Percentiles rank a stretch among this genome's conserved stretches.
phyloP scores from a whole-genome alignment of 2,797 vertebrate species.

The Tapera naevia region DNA sequence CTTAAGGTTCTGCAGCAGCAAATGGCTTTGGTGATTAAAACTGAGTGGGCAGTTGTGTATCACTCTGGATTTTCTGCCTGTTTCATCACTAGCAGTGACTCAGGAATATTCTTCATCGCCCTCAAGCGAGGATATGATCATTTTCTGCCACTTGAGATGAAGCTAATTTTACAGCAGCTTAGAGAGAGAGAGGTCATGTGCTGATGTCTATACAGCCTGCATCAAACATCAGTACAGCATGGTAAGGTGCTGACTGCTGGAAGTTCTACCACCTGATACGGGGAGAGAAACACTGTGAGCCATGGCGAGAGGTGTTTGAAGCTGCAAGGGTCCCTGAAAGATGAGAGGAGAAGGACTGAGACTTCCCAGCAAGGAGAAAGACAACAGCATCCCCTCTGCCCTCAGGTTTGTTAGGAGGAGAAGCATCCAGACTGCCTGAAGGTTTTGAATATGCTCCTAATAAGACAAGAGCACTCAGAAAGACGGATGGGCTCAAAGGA shows the following conservation, averaged over 20 bases:
- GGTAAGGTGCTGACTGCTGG: background rate
- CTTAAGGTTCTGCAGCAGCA: slow-evolving; percentile 54
- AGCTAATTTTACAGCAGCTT: slow-evolving; percentile 66
- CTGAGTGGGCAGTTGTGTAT: slow-evolving; percentile 64
- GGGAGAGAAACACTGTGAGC: background rate
- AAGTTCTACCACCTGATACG: background rate
- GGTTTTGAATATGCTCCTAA: background rate
- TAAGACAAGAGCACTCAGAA: background rate
- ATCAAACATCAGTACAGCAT: background rate
- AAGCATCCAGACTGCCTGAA: background rate
- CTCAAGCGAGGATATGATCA: slow-evolving; percentile 62
- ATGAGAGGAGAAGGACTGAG: background rate
- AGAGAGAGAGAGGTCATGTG: slow-evolving; percentile 59
- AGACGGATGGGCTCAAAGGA: background rate
- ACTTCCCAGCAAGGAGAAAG: background rate
- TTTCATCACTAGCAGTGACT: slow-evolving; percentile 63
- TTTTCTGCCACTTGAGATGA: slow-evolving; percentile 70
- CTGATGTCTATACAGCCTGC: slow-evolving; percentile 25
- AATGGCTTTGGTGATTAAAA: slow-evolving; percentile 58
- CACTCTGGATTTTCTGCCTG: slow-evolving; percentile 61
- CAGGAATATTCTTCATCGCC: slow-evolving; percentile 65
- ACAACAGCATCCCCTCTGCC: background rate
- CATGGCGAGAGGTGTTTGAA: background rate
- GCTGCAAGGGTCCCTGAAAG: background rate
- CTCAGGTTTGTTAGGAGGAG: background rate